phyloP scores from a whole-genome alignment of 2,113 vertebrate genomes.

The Ia io region DNA sequence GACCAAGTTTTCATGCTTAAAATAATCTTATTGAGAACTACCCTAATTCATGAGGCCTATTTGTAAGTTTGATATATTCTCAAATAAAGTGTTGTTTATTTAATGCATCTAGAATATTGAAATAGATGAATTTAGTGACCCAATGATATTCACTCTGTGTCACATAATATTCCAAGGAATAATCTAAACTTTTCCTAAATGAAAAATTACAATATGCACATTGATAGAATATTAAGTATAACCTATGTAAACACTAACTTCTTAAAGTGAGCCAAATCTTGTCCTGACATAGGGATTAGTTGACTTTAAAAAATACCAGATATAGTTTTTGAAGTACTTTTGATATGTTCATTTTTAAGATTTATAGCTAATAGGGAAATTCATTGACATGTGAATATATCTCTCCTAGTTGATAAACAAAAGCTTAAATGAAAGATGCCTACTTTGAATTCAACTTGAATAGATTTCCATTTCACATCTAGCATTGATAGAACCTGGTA shows the following conservation, averaged over 20 bases:
- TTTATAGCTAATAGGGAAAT: background rate
- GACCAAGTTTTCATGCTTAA: background rate
- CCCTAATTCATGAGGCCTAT: background rate
- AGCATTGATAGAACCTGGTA: background rate
- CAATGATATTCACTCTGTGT: background rate
- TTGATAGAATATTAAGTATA: background rate
- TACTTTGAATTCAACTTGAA: background rate
- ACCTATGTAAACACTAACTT: background rate
- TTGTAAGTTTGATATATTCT: background rate
- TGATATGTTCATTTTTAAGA: background rate
- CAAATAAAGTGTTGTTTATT: background rate
- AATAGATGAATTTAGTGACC: background rate
- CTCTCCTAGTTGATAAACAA: background rate
- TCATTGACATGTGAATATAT: background rate
- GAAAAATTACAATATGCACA: background rate
- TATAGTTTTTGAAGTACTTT: background rate
- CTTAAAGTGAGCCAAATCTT: background rate
- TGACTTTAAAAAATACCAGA: background rate
- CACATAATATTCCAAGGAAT: background rate
- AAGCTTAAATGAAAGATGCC: background rate
- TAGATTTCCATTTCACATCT: slow-evolving; percentile 20
- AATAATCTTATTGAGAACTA: background rate
- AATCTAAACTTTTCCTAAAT: background rate
- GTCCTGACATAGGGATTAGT: background rate
- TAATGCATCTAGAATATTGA: background rate